phyloP scores from a whole-genome alignment of 92 coral and sea anemone species.

The Porites evermanni region DNA sequence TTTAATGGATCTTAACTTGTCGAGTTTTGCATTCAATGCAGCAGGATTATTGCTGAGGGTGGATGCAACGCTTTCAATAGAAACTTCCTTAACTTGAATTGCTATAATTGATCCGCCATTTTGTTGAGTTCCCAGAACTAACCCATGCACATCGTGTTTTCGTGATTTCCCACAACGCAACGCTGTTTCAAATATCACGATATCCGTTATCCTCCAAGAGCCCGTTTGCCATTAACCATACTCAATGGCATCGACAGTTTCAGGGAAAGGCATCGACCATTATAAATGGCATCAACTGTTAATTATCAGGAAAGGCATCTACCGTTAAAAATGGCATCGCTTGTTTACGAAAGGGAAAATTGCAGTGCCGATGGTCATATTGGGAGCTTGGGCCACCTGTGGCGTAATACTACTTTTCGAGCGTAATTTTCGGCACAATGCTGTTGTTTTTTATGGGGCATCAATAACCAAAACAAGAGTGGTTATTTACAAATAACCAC shows the following conservation, averaged over 20 bases:
- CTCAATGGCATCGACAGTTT: conserved; percentile 34
- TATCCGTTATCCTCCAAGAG: conserved; percentile 30
- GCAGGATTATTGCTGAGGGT: not conserved
- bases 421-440: too few species aligned
- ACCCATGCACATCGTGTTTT: not conserved
- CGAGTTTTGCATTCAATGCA: conserved; percentile 9
- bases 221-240: conserved; percentile 28
- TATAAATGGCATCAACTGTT: conserved; percentile 50
- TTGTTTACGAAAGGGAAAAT: conserved; percentile 31
- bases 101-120: conserved; percentile 7
- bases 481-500: too few species aligned
- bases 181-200: conserved; percentile 26
- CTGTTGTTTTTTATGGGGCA: too few species aligned
- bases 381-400: too few species aligned
- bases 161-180: conserved; percentile 23
- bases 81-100: not conserved
- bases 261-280: conserved; percentile 38
- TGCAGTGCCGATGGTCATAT: not conserved
- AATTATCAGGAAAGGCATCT: conserved; percentile 21
- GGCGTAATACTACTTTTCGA: too few species aligned
- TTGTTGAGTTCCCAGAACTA: not conserved
- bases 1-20: conserved; percentile 38
- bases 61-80: conserved; percentile 15
- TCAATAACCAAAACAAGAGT: too few species aligned
- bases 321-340: conserved; percentile 39